phyloP scores from a whole-genome alignment of 2,888 invertebrate genomes.

The Lepidochrysops patricia region DNA sequence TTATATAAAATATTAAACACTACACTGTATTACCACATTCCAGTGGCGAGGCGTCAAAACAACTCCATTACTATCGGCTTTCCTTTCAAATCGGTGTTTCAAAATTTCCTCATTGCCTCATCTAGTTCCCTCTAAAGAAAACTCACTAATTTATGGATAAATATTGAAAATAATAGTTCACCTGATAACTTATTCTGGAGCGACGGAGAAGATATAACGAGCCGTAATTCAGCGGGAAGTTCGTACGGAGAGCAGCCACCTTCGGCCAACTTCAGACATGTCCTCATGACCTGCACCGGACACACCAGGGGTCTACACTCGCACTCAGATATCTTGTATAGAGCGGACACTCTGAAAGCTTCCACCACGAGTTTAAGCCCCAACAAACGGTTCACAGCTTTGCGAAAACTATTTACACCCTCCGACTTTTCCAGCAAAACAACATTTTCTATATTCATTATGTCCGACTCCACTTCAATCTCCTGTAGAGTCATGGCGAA shows the following conservation, averaged over 20 bases:
- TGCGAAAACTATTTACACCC: constrained; percentile 56
- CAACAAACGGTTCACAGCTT: constrained; percentile 69
- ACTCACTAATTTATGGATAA: too few species aligned
- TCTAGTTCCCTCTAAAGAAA: too few species aligned
- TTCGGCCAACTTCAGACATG: constrained; percentile 78
- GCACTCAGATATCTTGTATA: constrained; percentile 66
- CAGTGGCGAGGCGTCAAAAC: too few species aligned
- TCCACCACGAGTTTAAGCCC: constrained; percentile 74
- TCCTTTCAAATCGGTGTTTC: too few species aligned
- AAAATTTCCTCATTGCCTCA: too few species aligned
- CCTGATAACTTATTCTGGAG: constrained; percentile 52
- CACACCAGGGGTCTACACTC: constrained; percentile 49
- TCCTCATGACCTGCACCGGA: constrained; percentile 74
- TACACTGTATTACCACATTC: too few species aligned
- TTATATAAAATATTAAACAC: too few species aligned
- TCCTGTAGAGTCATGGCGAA: constrained; percentile 54
- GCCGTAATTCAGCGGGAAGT: constrained; percentile 77
- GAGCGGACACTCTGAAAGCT: constrained; percentile 74
- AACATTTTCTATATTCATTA: constrained; percentile 56
- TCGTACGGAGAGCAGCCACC: constrained; percentile 76
- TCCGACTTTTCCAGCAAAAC: constrained; percentile 52
- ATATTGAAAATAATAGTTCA: constrained; percentile 29
- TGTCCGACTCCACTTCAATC: constrained; percentile 61
- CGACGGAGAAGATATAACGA: constrained; percentile 63
- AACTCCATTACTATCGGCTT: too few species aligned